Conservation (phyloP, 2,113 vertebrate genomes). For the Corvus cornix region DNA sequence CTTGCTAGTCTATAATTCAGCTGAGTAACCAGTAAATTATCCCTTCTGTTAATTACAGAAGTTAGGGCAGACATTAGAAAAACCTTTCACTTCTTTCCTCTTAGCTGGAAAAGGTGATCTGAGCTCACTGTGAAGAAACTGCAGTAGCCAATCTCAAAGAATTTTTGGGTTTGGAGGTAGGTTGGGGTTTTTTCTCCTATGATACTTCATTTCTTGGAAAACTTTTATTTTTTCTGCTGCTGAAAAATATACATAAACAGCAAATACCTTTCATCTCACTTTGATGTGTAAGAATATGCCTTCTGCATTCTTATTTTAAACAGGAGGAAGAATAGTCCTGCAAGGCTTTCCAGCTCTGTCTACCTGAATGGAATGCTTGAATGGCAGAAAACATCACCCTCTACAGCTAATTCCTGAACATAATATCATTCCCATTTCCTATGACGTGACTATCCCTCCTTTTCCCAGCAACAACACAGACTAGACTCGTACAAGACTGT, state of each 20-base stretch:
- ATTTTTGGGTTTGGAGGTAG: not conserved
- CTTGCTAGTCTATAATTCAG: not conserved
- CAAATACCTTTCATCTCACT: not conserved
- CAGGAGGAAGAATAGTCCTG: not conserved
- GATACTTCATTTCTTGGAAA: not conserved
- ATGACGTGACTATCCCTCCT: not conserved
- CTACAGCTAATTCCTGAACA: not conserved
- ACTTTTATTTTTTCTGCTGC: not conserved
- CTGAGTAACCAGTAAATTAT: conserved; percentile 4
- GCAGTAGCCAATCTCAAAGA: not conserved
- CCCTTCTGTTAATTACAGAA: conserved; percentile 4
- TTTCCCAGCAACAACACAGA: not conserved
- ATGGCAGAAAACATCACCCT: not conserved
- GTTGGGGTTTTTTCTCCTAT: not conserved
- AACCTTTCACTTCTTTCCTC: not conserved
- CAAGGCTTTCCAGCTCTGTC: not conserved
- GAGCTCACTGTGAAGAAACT: not conserved
- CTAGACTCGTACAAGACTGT: not conserved
- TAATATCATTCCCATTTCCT: not conserved
- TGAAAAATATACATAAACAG: not conserved
- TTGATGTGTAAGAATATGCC: not conserved
- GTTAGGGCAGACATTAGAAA: not conserved
- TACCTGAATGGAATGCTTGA: not conserved
- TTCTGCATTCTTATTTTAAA: not conserved
- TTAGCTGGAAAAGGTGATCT: not conserved